These are phyloP conservation scores for Ctenopoma kingsleyae DNA, from an alignment of 2,797 vertebrate genomes.

Conservation along the genomic window DNA sequence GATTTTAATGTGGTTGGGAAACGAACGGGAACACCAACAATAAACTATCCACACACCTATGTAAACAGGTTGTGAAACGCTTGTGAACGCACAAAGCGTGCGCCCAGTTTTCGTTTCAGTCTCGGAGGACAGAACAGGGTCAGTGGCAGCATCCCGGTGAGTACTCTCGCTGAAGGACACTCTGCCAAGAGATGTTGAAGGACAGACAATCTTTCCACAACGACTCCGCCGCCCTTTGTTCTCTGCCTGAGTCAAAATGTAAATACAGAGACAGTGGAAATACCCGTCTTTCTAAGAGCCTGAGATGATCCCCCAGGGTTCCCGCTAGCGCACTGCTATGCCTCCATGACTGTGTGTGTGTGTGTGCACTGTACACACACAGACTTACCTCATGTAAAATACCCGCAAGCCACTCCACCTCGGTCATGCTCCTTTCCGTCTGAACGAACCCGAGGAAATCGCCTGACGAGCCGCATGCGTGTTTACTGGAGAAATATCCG, in stretches of 20 bases:
- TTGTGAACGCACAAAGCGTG: constrained; percentile 14
- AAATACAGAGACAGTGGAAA: constrained; percentile 54
- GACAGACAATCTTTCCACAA: constrained; percentile 24
- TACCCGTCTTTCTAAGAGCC: constrained; percentile 29
- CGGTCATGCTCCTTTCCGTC: constrained; percentile 52
- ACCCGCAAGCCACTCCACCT: constrained; percentile 54
- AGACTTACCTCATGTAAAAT: constrained; percentile 41
- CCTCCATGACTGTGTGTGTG: constrained; percentile 12
- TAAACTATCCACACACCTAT: neutral
- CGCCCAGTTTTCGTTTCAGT: neutral
- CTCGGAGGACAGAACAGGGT: constrained; percentile 33
- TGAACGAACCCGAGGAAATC: constrained; percentile 64
- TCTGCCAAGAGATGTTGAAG: constrained; percentile 36
- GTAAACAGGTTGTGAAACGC: neutral
- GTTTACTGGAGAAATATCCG: constrained; percentile 17
- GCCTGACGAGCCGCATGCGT: constrained; percentile 51
- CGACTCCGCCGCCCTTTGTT: constrained; percentile 38
- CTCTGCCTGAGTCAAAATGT: constrained; percentile 36
- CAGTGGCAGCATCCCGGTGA: constrained; percentile 33
- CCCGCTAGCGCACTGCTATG: constrained; percentile 15
- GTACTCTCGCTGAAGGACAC: constrained; percentile 54
- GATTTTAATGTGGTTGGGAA: neutral
- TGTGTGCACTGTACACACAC: constrained; percentile 27
- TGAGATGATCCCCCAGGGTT: constrained; percentile 57
- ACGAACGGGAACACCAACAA: neutral